Base-by-base conservation (phyloP, 2,113 vertebrate genomes). In the Colistium nudipinnis region DNA sequence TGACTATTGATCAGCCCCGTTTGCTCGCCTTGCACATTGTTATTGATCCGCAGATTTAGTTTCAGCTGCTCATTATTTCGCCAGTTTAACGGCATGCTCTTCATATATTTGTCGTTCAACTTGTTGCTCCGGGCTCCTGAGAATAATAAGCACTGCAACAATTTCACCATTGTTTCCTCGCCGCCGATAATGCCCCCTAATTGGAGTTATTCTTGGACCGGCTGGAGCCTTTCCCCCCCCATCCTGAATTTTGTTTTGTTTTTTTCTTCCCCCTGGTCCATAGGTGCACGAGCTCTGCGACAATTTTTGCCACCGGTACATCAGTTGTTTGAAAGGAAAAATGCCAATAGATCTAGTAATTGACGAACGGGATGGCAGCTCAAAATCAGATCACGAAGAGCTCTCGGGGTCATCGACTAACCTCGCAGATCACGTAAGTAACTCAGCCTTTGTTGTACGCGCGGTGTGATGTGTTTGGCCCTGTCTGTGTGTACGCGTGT, bases 251-350 rank as follows among this genome's bases (percentile, higher is more conserved):
- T 82, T 76, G 41, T 72, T 65, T 25, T 67, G 19, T 30, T 89
- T 86, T 39, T 33, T 17, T 79, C 20, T 74, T 52, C 48, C 33
- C 43, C 41, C 43, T 20, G 2, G 69, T 28, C 43, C 86, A 27
- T 82, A 99, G 98, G 98, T 99, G 90, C 98, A 99, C 48, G 98
- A 99, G 92, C 95, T 99, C 91, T 99, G 97, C 61, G 97, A 99
- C 93, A 99, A 99, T 93, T 99, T 99, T 93, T 99, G 97, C 94
- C 97, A 99, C 87, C 96, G 97, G 95, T 99, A 99, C 95, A 99
- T 99, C 94, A 99, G 97, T 82, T 99, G 97, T 94, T 96, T 99
- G 94, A 99, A 99, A 95, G 97, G 97, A 91, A 99, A 99, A 94
- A 99, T 99, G 98, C 98, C 98, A 89, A 99, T 99, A 92, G 98